Evolutionary conservation across 2,113 vertebrate genomes (phyloP).

Genomic region (Epinephelus fuscoguttatus): DNA sequence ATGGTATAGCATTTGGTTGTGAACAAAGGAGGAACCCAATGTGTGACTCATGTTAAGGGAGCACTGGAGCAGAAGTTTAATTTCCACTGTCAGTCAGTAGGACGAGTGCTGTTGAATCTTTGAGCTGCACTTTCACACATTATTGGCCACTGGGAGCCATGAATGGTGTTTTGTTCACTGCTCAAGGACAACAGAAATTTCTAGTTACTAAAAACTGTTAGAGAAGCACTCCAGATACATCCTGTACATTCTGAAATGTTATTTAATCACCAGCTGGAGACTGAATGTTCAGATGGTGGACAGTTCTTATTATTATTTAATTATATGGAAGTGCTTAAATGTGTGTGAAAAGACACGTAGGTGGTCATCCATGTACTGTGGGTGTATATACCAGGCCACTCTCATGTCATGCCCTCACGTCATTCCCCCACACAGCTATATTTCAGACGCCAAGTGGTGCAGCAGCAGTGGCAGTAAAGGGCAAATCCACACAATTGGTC

Average conservation of each 20-base stretch:
- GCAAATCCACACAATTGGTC: conserved; percentile 59
- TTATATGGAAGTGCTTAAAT: no score
- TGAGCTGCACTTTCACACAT: neutral
- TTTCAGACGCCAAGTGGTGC: conserved; percentile 43
- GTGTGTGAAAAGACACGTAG: no score
- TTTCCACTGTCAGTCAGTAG: no score
- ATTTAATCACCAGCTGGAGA: no score
- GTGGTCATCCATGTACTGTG: no score
- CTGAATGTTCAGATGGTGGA: no score
- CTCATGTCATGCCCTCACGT: neutral
- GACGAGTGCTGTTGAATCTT: neutral
- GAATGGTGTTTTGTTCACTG: neutral
- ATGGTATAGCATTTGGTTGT: neutral
- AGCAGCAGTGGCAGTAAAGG: conserved; percentile 54
- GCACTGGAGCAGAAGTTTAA: neutral
- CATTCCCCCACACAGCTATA: conserved; percentile 28
- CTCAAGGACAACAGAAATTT: neutral
- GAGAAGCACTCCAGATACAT: neutral
- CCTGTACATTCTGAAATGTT: neutral
- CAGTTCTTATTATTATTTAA: no score
- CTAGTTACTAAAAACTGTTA: neutral
- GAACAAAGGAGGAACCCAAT: neutral
- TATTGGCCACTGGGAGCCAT: neutral
- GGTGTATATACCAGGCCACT: no score
- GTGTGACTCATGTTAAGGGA: neutral